Percentiles rank a stretch among this genome's conserved stretches.
Evolutionary conservation across 2,888 invertebrate species (phyloP).

Genomic region (Mellilla xanthometata): DNA sequence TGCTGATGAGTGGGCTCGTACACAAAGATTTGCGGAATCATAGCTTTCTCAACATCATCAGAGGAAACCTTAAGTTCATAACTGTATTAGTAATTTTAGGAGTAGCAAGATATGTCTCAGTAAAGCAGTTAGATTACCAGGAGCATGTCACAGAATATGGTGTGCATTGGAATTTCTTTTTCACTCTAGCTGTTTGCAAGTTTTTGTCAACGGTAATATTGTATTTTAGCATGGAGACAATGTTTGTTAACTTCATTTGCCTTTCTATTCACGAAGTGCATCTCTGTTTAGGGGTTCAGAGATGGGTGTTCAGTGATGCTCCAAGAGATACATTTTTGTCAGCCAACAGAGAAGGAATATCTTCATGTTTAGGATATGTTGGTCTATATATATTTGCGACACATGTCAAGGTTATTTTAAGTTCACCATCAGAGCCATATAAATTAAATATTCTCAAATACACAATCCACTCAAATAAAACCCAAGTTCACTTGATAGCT

Average conservation of each 20-base stretch:
- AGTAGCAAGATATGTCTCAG: constrained; percentile 80
- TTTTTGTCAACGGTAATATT: constrained; percentile 85
- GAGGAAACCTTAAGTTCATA: constrained; percentile 60
- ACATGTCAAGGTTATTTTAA: constrained; percentile 74
- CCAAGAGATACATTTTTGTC: constrained; percentile 84
- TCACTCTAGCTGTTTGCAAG: constrained; percentile 94
- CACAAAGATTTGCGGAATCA: constrained; percentile 65
- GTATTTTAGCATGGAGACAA: constrained; percentile 74
- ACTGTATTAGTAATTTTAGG: constrained; percentile 82
- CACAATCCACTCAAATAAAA: constrained; percentile 3
- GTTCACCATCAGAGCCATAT: constrained; percentile 13
- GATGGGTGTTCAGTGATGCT: constrained; percentile 86
- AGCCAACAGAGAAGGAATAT: constrained; percentile 96
- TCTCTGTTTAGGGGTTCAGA: constrained; percentile 84
- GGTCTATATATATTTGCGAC: constrained; percentile 91
- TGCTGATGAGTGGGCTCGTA: constrained; percentile 90
- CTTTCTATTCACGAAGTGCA: constrained; percentile 85
- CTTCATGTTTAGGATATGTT: constrained; percentile 92
- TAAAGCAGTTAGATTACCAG: constrained; percentile 89
- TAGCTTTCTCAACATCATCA: constrained; percentile 51
- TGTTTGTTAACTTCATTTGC: constrained; percentile 80
- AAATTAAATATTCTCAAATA: constrained; percentile 5
- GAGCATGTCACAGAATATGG: constrained; percentile 97
- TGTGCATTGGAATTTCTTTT: constrained; percentile 98
- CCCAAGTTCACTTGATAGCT: constrained; percentile 16